Evolutionary conservation across 2,888 invertebrate genomes (phyloP).

Genomic region (Hipparchia semele): DNA sequence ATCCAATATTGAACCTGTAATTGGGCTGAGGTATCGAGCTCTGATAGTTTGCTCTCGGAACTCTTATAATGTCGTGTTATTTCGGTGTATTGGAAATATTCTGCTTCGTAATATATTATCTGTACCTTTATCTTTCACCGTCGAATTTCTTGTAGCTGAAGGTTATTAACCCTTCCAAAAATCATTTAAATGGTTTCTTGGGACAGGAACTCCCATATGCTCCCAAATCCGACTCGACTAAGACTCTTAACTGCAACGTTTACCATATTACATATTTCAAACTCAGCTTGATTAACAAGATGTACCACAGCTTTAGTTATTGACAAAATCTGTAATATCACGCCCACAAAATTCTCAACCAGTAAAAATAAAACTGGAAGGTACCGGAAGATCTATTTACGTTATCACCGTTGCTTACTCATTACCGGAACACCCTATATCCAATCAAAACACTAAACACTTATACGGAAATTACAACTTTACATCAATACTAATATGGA

Average conservation of each 20-base stretch:
- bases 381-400: slow-evolving; percentile 37
- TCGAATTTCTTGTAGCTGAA: neutral
- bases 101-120: neutral
- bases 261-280: no score
- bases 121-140: neutral
- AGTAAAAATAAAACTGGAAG: neutral
- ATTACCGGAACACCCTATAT: slow-evolving; percentile 30
- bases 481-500: neutral
- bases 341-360: neutral
- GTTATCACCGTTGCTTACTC: slow-evolving; percentile 29
- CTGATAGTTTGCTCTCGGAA: slow-evolving; percentile 16
- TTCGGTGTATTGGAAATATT: slow-evolving; percentile 15
- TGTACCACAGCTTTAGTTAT: neutral
- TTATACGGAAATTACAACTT: slow-evolving; percentile 17
- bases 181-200: no score
- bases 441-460: neutral
- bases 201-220: no score
- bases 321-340: neutral
- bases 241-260: no score
- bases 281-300: no score
- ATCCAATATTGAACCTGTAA: slow-evolving; percentile 20
- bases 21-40: slow-evolving; percentile 20
- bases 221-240: no score
- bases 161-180: no score
- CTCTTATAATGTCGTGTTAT: slow-evolving; percentile 11